Conservation (phyloP, 2,113 vertebrate genomes). For the Passerina amoena region DNA sequence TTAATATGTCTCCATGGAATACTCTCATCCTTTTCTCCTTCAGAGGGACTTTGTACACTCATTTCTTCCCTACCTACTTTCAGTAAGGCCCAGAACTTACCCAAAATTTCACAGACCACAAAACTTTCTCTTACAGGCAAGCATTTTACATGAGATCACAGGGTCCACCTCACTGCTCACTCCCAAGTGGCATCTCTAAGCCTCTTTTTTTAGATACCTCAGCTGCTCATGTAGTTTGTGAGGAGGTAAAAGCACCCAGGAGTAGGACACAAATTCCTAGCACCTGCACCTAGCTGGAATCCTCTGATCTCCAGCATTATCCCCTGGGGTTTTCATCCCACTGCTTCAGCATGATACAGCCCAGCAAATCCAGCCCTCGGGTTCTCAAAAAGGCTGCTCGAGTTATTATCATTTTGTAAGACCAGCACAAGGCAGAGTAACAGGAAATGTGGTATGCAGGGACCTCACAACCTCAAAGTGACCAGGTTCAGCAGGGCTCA, state of each 20-base stretch:
- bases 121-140: neutral
- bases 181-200: neutral
- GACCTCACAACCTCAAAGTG: neutral
- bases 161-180: neutral
- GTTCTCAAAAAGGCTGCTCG: neutral
- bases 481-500: neutral
- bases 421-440: neutral
- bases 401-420: neutral
- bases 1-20: slow-evolving; percentile 24
- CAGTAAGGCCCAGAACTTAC: neutral
- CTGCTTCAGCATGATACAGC: neutral
- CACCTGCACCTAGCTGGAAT: neutral
- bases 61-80: slow-evolving; percentile 33
- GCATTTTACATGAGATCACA: neutral
- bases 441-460: neutral
- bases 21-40: slow-evolving; percentile 12
- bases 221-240: neutral
- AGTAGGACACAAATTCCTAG: neutral
- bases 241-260: neutral
- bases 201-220: neutral
- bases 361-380: neutral
- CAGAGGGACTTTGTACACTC: neutral
- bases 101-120: neutral
- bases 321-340: neutral
- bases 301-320: neutral